Evolutionary conservation across 2,888 invertebrate species (phyloP).

Genomic region (Hemaris fuciformis): DNA sequence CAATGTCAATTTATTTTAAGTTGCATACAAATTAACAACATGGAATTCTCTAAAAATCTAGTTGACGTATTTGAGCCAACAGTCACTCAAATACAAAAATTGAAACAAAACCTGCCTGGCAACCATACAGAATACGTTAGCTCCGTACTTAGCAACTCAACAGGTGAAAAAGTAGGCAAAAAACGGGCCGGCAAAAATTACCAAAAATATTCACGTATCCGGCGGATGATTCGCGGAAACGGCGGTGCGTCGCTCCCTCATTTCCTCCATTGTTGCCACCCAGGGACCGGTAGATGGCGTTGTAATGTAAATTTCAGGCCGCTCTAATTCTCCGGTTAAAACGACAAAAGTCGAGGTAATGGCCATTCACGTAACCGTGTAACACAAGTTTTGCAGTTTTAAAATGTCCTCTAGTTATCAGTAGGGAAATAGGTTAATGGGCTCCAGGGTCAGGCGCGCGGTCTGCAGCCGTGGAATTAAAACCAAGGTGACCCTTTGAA

Average conservation of each 20-base stretch:
- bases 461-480: too few relatives aligned
- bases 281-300: conserved; percentile 29
- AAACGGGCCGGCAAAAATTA: conserved; percentile 38
- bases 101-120: background rate
- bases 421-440: too few relatives aligned
- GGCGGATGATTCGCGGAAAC: conserved; percentile 49
- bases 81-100: background rate
- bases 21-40: background rate
- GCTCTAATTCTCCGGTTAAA: background rate
- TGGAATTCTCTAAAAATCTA: background rate
- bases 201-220: conserved; percentile 52
- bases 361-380: background rate
- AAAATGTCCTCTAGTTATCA: conserved; percentile 6
- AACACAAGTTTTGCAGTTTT: conserved; percentile 10
- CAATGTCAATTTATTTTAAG: background rate
- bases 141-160: conserved; percentile 33
- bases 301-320: conserved; percentile 12
- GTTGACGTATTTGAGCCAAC: background rate
- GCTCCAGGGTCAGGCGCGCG: too few relatives aligned
- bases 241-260: background rate
- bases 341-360: background rate
- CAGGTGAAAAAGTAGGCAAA: conserved; percentile 38
- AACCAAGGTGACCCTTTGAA: too few relatives aligned
- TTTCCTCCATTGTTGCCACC: conserved; percentile 17
- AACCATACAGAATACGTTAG: conserved; percentile 1